These are phyloP conservation scores for Synchiropus splendidus DNA, from an alignment of 2,113 vertebrate species.

Conservation along the genomic window DNA sequence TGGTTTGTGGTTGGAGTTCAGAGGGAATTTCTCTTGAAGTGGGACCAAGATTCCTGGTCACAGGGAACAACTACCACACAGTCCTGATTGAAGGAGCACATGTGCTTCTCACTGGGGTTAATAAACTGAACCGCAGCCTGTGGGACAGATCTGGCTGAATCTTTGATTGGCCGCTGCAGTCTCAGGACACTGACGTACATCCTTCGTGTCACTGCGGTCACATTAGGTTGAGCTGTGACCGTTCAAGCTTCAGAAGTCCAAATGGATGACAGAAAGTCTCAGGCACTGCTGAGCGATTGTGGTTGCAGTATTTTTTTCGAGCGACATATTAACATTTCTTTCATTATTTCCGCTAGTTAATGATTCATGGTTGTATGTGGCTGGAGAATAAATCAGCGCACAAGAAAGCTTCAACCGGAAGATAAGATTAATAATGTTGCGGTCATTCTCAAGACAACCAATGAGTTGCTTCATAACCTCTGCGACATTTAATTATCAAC, in stretches of 20 bases:
- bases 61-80: constrained; percentile 17
- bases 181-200: constrained; percentile 37
- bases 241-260: constrained; percentile 16
- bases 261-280: constrained; percentile 23
- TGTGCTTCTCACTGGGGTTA: constrained; percentile 33
- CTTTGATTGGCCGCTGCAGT: constrained; percentile 32
- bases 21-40: constrained; percentile 18
- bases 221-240: constrained; percentile 24
- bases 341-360: too few species aligned
- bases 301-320: too few species aligned
- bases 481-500: too few species aligned
- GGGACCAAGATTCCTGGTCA: constrained; percentile 2
- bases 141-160: constrained; percentile 38
- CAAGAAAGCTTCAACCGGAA: too few species aligned
- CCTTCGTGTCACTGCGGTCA: constrained; percentile 45
- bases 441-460: too few species aligned
- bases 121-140: constrained; percentile 38
- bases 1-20: not conserved
- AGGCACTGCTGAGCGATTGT: not conserved
- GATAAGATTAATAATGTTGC: too few species aligned
- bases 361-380: too few species aligned
- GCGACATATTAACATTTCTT: too few species aligned
- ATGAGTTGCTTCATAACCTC: too few species aligned
- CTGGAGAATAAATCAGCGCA: too few species aligned
- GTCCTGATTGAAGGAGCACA: constrained; percentile 26